Evolutionary conservation across 2,113 vertebrate genomes (phyloP), one percentile per base, ranked within the genome.

Genomic region (Solea solea): DNA sequence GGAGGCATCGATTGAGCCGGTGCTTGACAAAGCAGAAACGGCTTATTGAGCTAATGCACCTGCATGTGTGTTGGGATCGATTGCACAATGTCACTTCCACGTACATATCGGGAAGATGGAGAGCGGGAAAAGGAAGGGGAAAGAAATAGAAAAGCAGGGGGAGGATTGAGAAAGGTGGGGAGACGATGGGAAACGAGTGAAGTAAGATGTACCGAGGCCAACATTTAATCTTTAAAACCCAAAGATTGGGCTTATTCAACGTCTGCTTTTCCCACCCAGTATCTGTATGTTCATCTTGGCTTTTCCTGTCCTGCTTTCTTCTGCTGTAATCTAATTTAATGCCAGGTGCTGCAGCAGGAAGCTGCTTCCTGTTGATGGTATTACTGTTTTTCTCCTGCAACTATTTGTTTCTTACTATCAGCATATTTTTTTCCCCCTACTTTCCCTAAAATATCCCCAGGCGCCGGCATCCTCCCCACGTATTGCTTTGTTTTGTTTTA

Each of bases 11-110:
- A 93, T 93, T 87, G 82, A 88, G 91, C 80, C 82, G 80, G 85
- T 91, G 89, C 90, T 92, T 84, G 90, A 91, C 88, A 92, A 90
- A 89, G 90, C 89, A 92, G 89, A 94, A 92, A 91, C 83, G 87
- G 85, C 88, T 91, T 90, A 93, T 91, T 91, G 91, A 90, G 87
- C 91, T 90, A 92, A 92, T 92, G 86, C 83, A 90, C 74, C 86
- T 87, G 21, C 21, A 21, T 21, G 79, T 84, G 84, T 88, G 90
- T 81, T 81, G 56, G 67, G 81, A 90, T 93, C 88, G 82, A 90
- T 93, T 83, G 85, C 50, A 21, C 88, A 91, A 88, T 91, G 90
- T 91, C 89, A 90, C 87, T 87, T 82, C 76, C 78, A 86, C 82
- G 88, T 72, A 65, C 63, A 52, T 42, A 58, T 75, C 76, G 64